A percentile compares a stretch with the other conserved stretches of the same genome.
These are phyloP conservation scores for Cebidichthys violaceus DNA, from an alignment of 2,113 vertebrate genomes.

Conservation along the genomic window DNA sequence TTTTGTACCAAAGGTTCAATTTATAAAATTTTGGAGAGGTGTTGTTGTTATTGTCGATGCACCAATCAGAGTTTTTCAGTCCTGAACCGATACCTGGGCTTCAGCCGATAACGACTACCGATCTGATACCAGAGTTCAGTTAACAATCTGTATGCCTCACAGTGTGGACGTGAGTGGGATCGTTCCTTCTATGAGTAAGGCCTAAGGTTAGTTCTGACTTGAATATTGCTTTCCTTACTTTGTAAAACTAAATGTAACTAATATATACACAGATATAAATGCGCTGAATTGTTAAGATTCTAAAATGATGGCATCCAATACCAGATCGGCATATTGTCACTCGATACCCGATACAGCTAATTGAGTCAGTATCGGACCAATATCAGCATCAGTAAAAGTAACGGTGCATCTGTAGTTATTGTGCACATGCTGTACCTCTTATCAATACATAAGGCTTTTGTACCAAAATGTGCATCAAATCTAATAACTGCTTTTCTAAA, in stretches of 20 bases:
- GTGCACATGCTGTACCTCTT: background rate
- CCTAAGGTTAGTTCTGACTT: too few relatives aligned
- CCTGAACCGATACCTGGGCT: background rate
- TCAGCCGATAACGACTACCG: background rate
- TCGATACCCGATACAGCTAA: background rate
- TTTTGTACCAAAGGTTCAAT: background rate
- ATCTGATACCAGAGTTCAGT: too few relatives aligned
- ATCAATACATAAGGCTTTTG: background rate
- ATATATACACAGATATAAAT: background rate
- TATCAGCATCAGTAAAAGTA: background rate
- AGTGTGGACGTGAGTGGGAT: too few relatives aligned
- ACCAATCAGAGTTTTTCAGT: background rate
- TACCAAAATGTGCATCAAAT: background rate
- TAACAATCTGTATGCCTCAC: too few relatives aligned
- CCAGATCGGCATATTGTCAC: background rate
- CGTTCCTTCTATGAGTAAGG: too few relatives aligned
- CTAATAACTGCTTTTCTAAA: background rate
- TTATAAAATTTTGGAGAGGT: background rate
- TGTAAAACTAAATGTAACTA: background rate
- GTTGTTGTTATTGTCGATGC: background rate
- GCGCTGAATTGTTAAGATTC: background rate
- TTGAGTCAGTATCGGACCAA: too few relatives aligned
- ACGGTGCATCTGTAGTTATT: background rate
- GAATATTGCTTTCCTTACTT: background rate
- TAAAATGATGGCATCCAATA: background rate